Evolutionary conservation across 2,113 vertebrate species (phyloP).

Genomic region (Dicaeum eximium): DNA sequence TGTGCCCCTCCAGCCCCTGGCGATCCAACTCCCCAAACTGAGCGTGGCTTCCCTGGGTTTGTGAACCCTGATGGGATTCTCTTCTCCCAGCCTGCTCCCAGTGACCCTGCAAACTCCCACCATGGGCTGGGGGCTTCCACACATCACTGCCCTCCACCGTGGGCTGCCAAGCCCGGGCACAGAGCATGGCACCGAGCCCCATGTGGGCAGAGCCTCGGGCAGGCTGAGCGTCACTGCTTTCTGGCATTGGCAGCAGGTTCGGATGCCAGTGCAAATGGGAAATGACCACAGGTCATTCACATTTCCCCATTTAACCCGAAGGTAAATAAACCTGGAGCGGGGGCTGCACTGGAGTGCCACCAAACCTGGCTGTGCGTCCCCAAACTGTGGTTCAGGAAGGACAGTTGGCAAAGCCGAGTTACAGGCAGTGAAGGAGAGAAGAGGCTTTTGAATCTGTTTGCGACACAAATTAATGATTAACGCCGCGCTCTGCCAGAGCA

Average conservation of each 20-base stretch:
- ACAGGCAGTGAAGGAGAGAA: background rate
- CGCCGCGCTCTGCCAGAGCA: accelerated
- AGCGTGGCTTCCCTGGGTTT: background rate
- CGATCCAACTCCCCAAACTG: background rate
- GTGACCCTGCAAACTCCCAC: accelerated
- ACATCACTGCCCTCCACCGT: accelerated
- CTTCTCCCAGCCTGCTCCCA: background rate
- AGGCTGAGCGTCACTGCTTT: background rate
- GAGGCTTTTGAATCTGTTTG: background rate
- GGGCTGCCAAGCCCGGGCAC: background rate
- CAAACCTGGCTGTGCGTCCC: background rate
- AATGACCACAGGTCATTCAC: background rate
- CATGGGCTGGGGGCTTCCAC: background rate
- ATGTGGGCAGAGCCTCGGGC: background rate
- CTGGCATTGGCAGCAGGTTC: background rate
- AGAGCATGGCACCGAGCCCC: accelerated
- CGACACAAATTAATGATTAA: background rate
- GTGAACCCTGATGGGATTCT: background rate
- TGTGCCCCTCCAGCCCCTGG: background rate
- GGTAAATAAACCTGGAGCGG: background rate
- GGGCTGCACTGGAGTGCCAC: background rate
- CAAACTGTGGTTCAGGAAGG: background rate
- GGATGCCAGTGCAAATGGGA: background rate
- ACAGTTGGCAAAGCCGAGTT: background rate
- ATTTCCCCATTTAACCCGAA: background rate